Base-by-base conservation (phyloP, 2,888 invertebrate species). In the Alentia gelatinosa region DNA sequence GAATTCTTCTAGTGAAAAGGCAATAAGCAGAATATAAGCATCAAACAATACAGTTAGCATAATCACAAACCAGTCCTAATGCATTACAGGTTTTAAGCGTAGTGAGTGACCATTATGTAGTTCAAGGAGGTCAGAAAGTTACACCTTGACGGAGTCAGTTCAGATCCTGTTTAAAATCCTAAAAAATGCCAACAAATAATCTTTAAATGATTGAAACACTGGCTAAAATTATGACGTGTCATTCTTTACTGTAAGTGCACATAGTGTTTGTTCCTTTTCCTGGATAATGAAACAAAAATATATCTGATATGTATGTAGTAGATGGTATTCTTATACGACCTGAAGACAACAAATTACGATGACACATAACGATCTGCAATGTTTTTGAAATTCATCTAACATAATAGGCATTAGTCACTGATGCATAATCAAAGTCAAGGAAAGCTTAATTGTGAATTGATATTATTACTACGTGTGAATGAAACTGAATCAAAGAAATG, bases 401-500 rank as follows among this genome's bases (percentile, higher is more conserved):
- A n/a, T 56, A 68, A 26, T 68, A 68, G 68, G 33, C 68, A 68
- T 30, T 68, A 68, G 68, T 68, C 26, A 68, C n/a, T 68, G 30
- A 68, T 30, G 68, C 68, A 19, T 68, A 26, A n/a, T n/a, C n/a
- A n/a, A 12, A 30, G 30, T 30, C 26, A 12, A 68, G n/a, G 9
- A 37, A 79, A 79, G 79, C 79, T 79, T 79, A 74, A 9, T 7
- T 79, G 79, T 79, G 37, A 4, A 23, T 23, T 79, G 68, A 12
- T 79, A 79, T 79, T 39, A 79, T 37, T 79, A 12, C 37, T 79
- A 19, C 19, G 19, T 79, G 79, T 35, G 37, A 79, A 79, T 79
- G 79, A 79, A 79, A 79, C 79, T 79, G 79, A 79, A 79, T 79
- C 79, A 35, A 79, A 35, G 39, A 35, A n/a, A 37, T 23, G 35